Evolutionary conservation across 2,888 invertebrate genomes (phyloP), one percentile per base, ranked within the genome.

Genomic region (Pharmacophagus antenor): DNA sequence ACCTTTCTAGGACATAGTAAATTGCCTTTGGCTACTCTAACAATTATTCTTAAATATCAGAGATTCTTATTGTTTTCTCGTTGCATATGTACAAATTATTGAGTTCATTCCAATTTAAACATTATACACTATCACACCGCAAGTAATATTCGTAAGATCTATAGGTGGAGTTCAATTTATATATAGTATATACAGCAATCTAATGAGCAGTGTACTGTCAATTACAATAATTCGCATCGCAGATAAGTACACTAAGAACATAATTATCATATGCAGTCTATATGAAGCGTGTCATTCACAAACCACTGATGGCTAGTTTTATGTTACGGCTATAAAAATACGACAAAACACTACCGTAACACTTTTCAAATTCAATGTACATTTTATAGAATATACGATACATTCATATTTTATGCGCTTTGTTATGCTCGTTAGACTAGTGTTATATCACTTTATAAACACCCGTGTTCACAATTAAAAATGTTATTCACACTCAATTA

Each of bases 21-120:
- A 56, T 77, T 81, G 87, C 88, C 88, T 88, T 88, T 86, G 88
- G 88, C 88, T 85, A 54, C 78, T 68, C 69, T 65, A 66, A 62
- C 37, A 57, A n/a, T 18, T 54, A 53, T 22, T 48, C 63, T 66
- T 64, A 71, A 65, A 68, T 67, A 62, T 57, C 71, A 71, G 85
- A 85, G 83, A 84, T 85, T 85, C 83, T 73, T 70, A 73, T 73
- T 69, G 72, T 15, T 65, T 64, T 67, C 62, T 58, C 59, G 67
- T 67, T 63, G 64, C 70, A 17, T 64, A 68, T 77, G 74, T 79
- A 78, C 76, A 78, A 63, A 76, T 68, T 37, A 76, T 61, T 61
- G 60, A 68, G 61, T 68, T 65, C 44, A 62, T 62, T 63, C 58
- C 42, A 66, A 78, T 79, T 74, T 76, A 79, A 74, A 79, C 56